phyloP scores from a whole-genome alignment of 1,140 invertebrate genomes.

The Portunus trituberculatus region DNA sequence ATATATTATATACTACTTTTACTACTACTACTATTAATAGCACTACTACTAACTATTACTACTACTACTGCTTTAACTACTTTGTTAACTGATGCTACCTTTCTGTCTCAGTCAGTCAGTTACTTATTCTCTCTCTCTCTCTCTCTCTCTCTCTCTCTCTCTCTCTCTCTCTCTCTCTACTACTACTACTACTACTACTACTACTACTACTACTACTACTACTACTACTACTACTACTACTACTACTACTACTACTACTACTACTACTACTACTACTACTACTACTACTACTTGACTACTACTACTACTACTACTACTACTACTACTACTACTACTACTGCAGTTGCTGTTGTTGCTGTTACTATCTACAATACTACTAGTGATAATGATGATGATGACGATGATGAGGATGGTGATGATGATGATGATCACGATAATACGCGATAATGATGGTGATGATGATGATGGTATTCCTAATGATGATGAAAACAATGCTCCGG shows the following conservation, averaged over 20 bases:
- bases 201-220: slow-evolving; percentile 46
- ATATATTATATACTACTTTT: neutral
- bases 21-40: slow-evolving; percentile 13
- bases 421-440: no score
- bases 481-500: no score
- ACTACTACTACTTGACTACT: neutral
- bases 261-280: slow-evolving; percentile 46
- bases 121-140: slow-evolving; percentile 11
- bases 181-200: slow-evolving; percentile 25
- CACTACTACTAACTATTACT: neutral
- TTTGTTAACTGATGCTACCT: no score
- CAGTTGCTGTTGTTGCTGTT: no score
- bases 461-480: no score
- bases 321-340: no score
- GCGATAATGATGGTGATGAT: no score
- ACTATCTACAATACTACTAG: no score
- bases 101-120: no score
- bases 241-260: slow-evolving; percentile 40
- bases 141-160: slow-evolving; percentile 11
- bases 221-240: slow-evolving; percentile 41
- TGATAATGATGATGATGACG: no score
- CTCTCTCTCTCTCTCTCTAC: slow-evolving; percentile 4
- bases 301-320: neutral
- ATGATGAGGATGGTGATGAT: no score
- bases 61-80: no score